Percentiles rank a stretch among this genome's conserved stretches.
Evolutionary conservation across 2,888 invertebrate species (phyloP).

Genomic region (Cantharis lateralis): DNA sequence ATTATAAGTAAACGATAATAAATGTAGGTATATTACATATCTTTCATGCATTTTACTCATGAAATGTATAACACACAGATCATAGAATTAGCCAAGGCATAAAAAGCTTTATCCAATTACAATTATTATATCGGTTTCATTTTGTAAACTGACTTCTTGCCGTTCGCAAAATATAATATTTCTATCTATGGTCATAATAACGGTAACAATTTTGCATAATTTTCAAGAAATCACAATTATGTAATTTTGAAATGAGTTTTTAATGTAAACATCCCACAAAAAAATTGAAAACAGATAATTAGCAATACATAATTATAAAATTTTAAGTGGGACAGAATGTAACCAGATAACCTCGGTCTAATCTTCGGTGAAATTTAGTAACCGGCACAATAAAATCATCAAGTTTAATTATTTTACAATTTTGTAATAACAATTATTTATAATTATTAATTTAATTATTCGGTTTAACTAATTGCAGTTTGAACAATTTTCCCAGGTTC

Average conservation of each 20-base stretch:
- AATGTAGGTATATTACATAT: conserved; percentile 6
- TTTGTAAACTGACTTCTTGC: background rate
- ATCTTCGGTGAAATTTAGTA: background rate
- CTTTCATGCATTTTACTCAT: background rate
- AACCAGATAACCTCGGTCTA: background rate
- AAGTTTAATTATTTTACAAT: background rate
- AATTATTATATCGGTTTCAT: background rate
- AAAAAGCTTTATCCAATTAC: background rate
- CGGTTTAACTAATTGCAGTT: background rate
- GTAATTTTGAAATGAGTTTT: background rate
- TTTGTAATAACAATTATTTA: background rate
- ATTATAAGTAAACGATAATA: conserved; percentile 20
- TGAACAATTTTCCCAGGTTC: background rate
- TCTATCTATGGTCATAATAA: background rate
- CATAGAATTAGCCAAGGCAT: background rate
- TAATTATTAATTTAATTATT: background rate
- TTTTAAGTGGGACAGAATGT: background rate
- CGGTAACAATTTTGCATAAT: background rate
- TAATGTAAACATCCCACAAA: background rate
- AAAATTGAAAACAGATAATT: background rate
- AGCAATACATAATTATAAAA: background rate
- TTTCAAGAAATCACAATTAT: background rate
- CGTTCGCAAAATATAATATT: background rate
- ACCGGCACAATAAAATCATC: background rate
- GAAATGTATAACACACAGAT: background rate